Evolutionary conservation across 2,797 vertebrate genomes (phyloP), one percentile per base, ranked within the genome.

Genomic region (Florisuga fusca): DNA sequence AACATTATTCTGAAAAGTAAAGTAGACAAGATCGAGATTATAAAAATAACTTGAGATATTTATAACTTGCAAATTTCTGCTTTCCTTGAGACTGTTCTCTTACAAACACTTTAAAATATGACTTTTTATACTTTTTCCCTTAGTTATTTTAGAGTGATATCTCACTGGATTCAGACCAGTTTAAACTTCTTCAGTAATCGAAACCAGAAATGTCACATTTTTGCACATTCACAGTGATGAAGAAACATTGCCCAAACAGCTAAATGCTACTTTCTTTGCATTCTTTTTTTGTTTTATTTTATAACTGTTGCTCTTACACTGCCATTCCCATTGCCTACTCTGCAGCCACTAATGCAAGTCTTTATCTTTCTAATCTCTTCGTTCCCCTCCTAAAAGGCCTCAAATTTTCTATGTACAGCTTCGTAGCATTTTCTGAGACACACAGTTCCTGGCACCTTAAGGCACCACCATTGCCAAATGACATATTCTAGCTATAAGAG

Each of bases 401-500:
- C 15, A 8, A 33, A 22, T 50, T 61, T 48, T 43, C 66, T 25
- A 27, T 27, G 16, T 23, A 6, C 0, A 1, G 50, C 16, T 67
- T 11, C 0, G 1, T 1, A 34, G 36, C 17, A 15, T 33, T 38
- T 55, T 34, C 29, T 1, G 18, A 45, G 34, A 67, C 31, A 38
- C 34, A 19, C 21, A 79, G 43, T 12, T 63, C 36, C 4, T 1
- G 8, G 41, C 33, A 80, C n/a, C 55, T 22, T 51, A 68, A 94
- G 43, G 51, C 48, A 69, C 21, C 25, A 48, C 11, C 33, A 29
- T 6, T 10, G n/a, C 0, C 4, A 43, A 81, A 64, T 0, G 0
- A 41, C 12, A 8, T 2, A 10, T 33, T 57, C 27, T 17, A 50
- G 21, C 10, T 17, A 3, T 0, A 67, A 41, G 9, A 68, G 36